Evolutionary conservation across 2,888 invertebrate species (phyloP).

Genomic region (Drosophila stalkeri): DNA sequence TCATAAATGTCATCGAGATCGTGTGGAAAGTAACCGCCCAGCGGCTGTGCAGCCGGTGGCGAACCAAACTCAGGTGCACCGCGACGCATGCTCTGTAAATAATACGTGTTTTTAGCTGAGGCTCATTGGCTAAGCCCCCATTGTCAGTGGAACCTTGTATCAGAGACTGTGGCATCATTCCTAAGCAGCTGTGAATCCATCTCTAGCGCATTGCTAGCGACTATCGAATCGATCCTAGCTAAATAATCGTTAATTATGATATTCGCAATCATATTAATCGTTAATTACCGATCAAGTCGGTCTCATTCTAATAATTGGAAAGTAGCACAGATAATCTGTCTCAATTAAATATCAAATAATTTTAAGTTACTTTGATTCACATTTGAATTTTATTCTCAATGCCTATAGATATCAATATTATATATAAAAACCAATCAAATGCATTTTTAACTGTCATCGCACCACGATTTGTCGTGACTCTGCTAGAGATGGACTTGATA

Average conservation of each 20-base stretch:
- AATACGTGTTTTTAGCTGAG: slow-evolving; percentile 12
- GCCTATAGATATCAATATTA: neutral
- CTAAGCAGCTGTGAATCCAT: neutral
- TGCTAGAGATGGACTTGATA: slow-evolving; percentile 11
- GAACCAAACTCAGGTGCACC: slow-evolving; percentile 79
- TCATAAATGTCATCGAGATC: slow-evolving; percentile 85
- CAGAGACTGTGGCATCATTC: slow-evolving; percentile 9
- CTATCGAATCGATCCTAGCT: neutral
- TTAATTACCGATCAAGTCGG: too few relatives aligned
- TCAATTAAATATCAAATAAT: neutral
- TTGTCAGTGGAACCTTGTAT: slow-evolving; percentile 1
- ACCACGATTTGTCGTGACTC: neutral
- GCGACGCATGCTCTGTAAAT: slow-evolving; percentile 81
- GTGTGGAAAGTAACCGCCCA: slow-evolving; percentile 83
- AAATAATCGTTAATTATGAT: neutral
- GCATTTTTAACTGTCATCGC: neutral
- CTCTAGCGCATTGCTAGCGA: neutral
- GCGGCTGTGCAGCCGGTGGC: slow-evolving; percentile 77
- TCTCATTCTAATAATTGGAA: too few relatives aligned
- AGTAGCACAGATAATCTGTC: too few relatives aligned
- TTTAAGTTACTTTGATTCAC: neutral
- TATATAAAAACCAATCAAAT: neutral
- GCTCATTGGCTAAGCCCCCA: neutral
- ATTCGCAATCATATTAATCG: too few relatives aligned
- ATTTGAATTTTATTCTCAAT: too few relatives aligned